Percentiles rank a stretch among this genome's conserved stretches.
phyloP scores from a whole-genome alignment of 2,888 invertebrate species.

The Erebia epiphron region DNA sequence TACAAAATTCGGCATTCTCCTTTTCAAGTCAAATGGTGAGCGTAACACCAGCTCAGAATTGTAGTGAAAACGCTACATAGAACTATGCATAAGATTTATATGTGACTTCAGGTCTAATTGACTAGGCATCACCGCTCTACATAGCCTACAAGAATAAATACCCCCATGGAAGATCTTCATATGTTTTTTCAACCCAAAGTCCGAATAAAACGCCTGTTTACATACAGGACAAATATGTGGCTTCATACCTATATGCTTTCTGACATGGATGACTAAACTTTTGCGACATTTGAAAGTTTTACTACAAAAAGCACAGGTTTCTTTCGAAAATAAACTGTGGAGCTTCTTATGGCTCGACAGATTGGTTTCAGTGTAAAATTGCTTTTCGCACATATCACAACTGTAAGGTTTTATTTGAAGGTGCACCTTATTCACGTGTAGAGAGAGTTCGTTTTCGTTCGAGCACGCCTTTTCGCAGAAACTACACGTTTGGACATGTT shows the following conservation, averaged over 20 bases:
- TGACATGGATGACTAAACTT: slow-evolving; percentile 65
- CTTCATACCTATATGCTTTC: slow-evolving; percentile 68
- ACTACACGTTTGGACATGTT: slow-evolving; percentile 58
- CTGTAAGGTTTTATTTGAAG: slow-evolving; percentile 72
- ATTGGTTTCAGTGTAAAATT: slow-evolving; percentile 69
- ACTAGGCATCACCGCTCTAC: slow-evolving; percentile 58
- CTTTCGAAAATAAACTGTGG: slow-evolving; percentile 58
- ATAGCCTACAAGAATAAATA: slow-evolving; percentile 61
- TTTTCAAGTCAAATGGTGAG: not conserved
- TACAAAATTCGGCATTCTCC: too few relatives aligned
- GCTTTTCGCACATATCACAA: slow-evolving; percentile 73
- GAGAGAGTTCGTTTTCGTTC: slow-evolving; percentile 63
- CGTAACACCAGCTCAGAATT: not conserved
- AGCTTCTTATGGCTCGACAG: slow-evolving; percentile 64
- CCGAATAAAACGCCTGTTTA: slow-evolving; percentile 59
- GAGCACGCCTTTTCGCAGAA: slow-evolving; percentile 69
- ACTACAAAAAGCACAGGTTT: slow-evolving; percentile 65
- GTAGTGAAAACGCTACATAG: slow-evolving; percentile 49
- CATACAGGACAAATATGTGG: slow-evolving; percentile 67
- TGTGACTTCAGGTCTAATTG: slow-evolving; percentile 61
- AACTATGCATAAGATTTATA: slow-evolving; percentile 56
- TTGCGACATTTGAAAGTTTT: slow-evolving; percentile 62
- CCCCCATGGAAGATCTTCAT: slow-evolving; percentile 67
- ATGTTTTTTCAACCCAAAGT: slow-evolving; percentile 54
- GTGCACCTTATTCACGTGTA: slow-evolving; percentile 73